These are phyloP conservation scores for Blera fallax DNA, from an alignment of 2,888 invertebrate genomes.

Conservation along the genomic window DNA sequence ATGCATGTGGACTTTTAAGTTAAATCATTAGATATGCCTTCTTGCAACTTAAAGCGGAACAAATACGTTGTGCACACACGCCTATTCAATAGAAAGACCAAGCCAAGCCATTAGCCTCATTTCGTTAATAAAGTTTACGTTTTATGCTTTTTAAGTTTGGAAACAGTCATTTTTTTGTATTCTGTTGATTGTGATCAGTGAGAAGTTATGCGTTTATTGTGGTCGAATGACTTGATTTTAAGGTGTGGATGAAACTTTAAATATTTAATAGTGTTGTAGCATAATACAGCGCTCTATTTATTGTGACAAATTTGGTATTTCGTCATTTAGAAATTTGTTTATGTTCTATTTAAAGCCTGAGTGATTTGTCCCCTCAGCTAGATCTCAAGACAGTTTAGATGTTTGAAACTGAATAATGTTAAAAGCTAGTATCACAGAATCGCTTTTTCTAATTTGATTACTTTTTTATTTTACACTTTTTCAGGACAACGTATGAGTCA, in stretches of 20 bases:
- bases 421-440: too few species aligned
- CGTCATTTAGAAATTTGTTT: background rate
- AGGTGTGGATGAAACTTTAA: slow-evolving; percentile 8
- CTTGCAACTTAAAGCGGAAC: slow-evolving; percentile 23
- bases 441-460: too few species aligned
- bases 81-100: slow-evolving; percentile 6
- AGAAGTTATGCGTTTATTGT: slow-evolving; percentile 2
- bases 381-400: too few species aligned
- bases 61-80: slow-evolving; percentile 18
- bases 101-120: slow-evolving; percentile 43
- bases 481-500: too few species aligned
- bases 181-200: background rate
- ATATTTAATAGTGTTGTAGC: background rate
- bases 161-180: background rate
- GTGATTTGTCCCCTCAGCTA: background rate
- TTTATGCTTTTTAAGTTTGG: slow-evolving; percentile 17
- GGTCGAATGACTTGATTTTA: background rate
- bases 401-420: too few species aligned
- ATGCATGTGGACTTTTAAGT: slow-evolving; percentile 16
- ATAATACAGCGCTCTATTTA: background rate
- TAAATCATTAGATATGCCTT: slow-evolving; percentile 49
- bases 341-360: background rate
- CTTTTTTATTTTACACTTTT: too few species aligned
- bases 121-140: slow-evolving; percentile 25
- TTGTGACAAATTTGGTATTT: background rate